Evolutionary conservation across 64 coral and sea anemone species (phyloP).

Genomic region (Montipora capricornis): DNA sequence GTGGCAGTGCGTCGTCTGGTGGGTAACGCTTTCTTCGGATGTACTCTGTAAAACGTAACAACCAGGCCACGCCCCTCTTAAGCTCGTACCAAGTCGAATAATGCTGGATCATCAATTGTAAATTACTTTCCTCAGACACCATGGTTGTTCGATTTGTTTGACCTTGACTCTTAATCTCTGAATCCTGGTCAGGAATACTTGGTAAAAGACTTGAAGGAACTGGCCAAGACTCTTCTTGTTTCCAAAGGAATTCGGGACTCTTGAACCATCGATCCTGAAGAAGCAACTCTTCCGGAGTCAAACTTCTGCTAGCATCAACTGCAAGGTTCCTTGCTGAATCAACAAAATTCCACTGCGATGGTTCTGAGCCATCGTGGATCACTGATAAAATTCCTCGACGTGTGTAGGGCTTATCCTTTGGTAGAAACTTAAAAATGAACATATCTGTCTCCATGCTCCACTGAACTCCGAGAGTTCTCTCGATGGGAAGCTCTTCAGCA

Average conservation of each 20-base stretch:
- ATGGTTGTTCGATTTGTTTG: neutral
- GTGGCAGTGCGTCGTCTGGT: neutral
- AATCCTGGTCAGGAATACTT: neutral
- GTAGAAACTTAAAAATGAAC: neutral
- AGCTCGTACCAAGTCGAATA: neutral
- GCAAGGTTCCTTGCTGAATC: neutral
- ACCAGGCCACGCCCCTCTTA: neutral
- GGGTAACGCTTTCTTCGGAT: neutral
- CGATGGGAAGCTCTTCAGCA: conserved; percentile 21
- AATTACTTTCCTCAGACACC: neutral
- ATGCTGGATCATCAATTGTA: neutral
- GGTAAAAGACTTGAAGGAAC: neutral
- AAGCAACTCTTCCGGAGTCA: neutral
- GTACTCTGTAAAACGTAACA: neutral
- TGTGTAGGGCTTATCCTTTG: neutral
- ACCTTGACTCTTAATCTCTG: neutral
- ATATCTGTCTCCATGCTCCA: conserved; percentile 45
- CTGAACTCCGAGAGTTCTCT: conserved; percentile 57
- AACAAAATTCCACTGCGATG: neutral
- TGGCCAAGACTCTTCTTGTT: neutral
- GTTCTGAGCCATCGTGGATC: neutral
- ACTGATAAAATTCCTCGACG: neutral
- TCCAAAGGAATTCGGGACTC: neutral
- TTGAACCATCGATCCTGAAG: neutral
- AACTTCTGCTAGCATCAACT: neutral